Conservation (phyloP, 2,888 invertebrate species). For the Amphipyra tragopoginis region DNA sequence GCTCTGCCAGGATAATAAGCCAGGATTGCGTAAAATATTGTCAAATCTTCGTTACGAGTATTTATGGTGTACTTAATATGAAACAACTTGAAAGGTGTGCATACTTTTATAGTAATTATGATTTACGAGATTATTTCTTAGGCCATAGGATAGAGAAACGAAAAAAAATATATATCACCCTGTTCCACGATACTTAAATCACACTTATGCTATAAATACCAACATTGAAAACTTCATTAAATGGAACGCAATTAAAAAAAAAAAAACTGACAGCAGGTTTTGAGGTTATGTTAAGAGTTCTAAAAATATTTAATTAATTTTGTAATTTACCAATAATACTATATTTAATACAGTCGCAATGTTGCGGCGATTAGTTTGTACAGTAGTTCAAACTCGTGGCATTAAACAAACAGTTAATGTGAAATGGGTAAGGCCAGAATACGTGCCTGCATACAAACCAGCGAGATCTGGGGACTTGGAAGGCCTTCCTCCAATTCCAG, state of each 20-base stretch:
- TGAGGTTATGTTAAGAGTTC: conserved; percentile 60
- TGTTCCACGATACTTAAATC: too few relatives aligned
- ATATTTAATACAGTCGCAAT: conserved; percentile 59
- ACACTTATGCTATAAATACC: conserved; percentile 2
- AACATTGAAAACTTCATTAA: background rate
- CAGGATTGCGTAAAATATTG: too few relatives aligned
- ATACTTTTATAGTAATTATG: too few relatives aligned
- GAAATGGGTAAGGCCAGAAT: conserved; percentile 94
- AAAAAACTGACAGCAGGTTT: conserved; percentile 19
- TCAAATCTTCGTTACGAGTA: too few relatives aligned
- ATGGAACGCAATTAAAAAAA: too few relatives aligned
- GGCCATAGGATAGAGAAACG: too few relatives aligned
- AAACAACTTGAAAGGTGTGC: too few relatives aligned
- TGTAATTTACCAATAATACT: background rate
- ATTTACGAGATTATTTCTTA: too few relatives aligned
- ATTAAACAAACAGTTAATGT: conserved; percentile 93
- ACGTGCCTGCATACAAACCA: conserved; percentile 91
- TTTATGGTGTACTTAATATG: too few relatives aligned
- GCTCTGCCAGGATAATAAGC: too few relatives aligned
- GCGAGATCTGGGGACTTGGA: conserved; percentile 93
- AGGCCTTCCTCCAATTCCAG: conserved; percentile 87
- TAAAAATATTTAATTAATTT: background rate
- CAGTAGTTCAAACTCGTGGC: conserved; percentile 83
- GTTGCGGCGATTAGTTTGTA: conserved; percentile 76
- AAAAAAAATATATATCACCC: too few relatives aligned